A percentile compares a stretch with the other conserved stretches of the same genome.
These are phyloP conservation scores for Pomacea maculata DNA, from an alignment of 1,140 invertebrate genomes.

Conservation along the genomic window DNA sequence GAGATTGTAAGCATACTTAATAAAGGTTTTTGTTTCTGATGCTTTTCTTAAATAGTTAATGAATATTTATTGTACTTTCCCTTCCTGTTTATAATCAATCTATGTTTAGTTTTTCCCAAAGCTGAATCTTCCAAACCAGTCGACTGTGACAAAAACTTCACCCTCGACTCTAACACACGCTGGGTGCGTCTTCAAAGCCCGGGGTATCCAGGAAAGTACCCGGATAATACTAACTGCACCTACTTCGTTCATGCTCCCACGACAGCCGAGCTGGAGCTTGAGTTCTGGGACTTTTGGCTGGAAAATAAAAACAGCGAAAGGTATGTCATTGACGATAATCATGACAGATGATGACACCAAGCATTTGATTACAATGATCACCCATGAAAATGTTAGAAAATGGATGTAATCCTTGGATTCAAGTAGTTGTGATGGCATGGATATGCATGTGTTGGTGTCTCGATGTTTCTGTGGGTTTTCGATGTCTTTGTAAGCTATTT, in stretches of 20 bases:
- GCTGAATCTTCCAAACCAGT: background rate
- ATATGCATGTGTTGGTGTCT: background rate
- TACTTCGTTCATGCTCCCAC: conserved; percentile 1
- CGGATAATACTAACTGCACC: conserved; percentile 10
- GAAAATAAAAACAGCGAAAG: conserved; percentile 2
- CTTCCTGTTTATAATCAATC: background rate
- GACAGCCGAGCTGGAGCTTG: conserved; percentile 6
- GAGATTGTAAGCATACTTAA: no score
- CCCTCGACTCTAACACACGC: background rate
- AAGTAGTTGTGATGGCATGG: background rate
- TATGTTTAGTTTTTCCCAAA: background rate
- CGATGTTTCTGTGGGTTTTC: background rate
- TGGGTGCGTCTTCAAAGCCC: conserved; percentile 10
- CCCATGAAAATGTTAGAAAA: background rate
- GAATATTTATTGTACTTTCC: no score
- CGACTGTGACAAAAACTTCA: conserved; percentile 10
- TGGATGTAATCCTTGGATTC: background rate
- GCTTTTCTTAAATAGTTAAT: no score
- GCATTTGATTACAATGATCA: no score
- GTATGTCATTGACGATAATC: background rate
- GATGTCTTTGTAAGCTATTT: background rate
- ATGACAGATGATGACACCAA: background rate
- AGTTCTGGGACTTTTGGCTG: conserved; percentile 17
- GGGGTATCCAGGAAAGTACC: conserved; percentile 6
- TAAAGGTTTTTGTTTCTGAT: no score